Percentiles rank a stretch among this genome's conserved stretches.
phyloP scores from a whole-genome alignment of 2,797 vertebrate species.

The Passerculus sandwichensis region DNA sequence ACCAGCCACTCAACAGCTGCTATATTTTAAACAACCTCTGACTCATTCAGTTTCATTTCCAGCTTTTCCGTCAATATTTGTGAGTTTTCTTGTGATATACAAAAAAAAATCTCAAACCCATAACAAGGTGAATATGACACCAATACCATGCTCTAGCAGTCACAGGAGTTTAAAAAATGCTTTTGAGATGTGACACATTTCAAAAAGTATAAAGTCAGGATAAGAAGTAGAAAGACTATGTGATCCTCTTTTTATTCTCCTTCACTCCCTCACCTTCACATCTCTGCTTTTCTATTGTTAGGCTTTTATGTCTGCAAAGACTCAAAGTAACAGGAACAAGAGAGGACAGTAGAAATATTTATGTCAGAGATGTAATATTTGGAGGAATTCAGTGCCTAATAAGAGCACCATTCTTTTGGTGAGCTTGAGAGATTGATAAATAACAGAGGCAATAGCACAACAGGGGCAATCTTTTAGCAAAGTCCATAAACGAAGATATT shows the following conservation, averaged over 20 bases:
- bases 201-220: constrained; percentile 48
- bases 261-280: neutral
- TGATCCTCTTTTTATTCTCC: constrained; percentile 19
- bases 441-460: constrained; percentile 24
- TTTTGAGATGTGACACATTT: constrained; percentile 61
- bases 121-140: constrained; percentile 24
- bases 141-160: constrained; percentile 28
- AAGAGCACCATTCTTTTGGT: neutral
- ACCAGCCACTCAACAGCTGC: constrained; percentile 64
- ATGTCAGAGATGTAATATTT: constrained; percentile 37
- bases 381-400: constrained; percentile 34
- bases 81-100: constrained; percentile 67
- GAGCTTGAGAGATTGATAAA: constrained; percentile 39
- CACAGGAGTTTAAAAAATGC: constrained; percentile 48
- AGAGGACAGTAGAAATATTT: constrained; percentile 27
- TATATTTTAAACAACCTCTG: constrained; percentile 65
- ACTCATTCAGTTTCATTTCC: constrained; percentile 46
- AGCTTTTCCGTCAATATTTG: constrained; percentile 70
- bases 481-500: constrained; percentile 1
- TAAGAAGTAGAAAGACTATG: constrained; percentile 18
- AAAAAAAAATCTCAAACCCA: neutral
- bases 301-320: neutral
- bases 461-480: neutral
- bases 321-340: neutral
- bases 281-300: neutral